phyloP scores from a whole-genome alignment of 2,797 vertebrate species.

The Myotis myotis region DNA sequence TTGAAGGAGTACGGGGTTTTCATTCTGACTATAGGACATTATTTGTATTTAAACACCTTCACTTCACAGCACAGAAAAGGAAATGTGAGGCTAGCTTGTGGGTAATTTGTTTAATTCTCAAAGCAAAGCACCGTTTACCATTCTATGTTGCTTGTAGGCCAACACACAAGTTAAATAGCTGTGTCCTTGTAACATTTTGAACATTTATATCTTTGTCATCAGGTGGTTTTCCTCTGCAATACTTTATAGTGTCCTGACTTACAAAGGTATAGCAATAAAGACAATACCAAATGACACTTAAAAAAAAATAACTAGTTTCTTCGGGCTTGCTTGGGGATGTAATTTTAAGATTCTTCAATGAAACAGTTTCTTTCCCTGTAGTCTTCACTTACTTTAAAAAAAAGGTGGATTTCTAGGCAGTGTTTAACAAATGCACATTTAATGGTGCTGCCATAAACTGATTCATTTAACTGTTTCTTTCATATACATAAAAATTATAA shows the following conservation, averaged over 20 bases:
- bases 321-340: neutral
- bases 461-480: neutral
- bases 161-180: neutral
- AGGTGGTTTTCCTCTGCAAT: constrained; percentile 22
- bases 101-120: neutral
- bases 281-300: constrained; percentile 60
- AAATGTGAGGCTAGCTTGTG: neutral
- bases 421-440: constrained; percentile 56
- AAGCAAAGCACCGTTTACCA: neutral
- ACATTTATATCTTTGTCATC: constrained; percentile 53
- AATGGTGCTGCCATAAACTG: neutral
- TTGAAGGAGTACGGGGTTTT: neutral
- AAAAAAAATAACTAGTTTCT: constrained; percentile 59
- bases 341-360: constrained; percentile 55
- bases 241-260: constrained; percentile 38
- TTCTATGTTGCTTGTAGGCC: neutral
- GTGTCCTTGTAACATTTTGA: constrained; percentile 33
- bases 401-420: constrained; percentile 36
- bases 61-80: neutral
- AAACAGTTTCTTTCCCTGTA: constrained; percentile 3
- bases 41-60: constrained; percentile 7
- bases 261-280: constrained; percentile 55
- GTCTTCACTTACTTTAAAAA: neutral
- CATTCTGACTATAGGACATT: neutral
- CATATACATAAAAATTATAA: neutral